phyloP scores from a whole-genome alignment of 2,113 vertebrate species.

The Ancistrus triradiatus region DNA sequence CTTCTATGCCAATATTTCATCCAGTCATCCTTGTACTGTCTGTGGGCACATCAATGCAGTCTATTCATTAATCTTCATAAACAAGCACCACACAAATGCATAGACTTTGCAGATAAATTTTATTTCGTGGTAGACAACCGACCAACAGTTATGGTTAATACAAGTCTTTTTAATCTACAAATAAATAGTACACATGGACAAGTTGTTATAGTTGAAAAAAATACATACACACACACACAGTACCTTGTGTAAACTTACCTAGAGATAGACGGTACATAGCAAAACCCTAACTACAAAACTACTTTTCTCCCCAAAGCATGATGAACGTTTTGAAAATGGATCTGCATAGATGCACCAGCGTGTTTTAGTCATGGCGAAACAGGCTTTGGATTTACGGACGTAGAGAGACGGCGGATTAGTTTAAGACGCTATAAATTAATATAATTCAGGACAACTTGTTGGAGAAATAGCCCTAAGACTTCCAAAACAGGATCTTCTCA shows the following conservation, averaged over 20 bases:
- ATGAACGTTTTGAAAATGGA: constrained; percentile 47
- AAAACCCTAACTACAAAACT: constrained; percentile 38
- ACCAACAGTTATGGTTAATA: constrained; percentile 41
- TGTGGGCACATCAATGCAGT: too few relatives aligned
- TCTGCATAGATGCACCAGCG: constrained; percentile 63
- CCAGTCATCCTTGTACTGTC: too few relatives aligned
- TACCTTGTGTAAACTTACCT: constrained; percentile 36
- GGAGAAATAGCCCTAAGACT: constrained; percentile 26
- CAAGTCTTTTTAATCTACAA: constrained; percentile 46
- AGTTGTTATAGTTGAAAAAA: constrained; percentile 13
- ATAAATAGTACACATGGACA: constrained; percentile 51
- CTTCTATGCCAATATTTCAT: too few relatives aligned
- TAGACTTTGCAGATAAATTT: constrained; percentile 35
- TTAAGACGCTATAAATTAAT: too few relatives aligned
- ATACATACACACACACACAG: constrained; percentile 29
- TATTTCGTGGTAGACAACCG: constrained; percentile 50
- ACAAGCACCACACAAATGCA: too few relatives aligned
- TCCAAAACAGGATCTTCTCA: background rate
- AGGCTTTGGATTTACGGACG: too few relatives aligned
- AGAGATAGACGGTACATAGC: constrained; percentile 44
- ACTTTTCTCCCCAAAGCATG: constrained; percentile 53
- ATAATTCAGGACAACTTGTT: background rate
- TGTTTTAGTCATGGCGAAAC: too few relatives aligned
- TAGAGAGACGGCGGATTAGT: too few relatives aligned
- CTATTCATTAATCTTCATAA: too few relatives aligned